phyloP scores from a whole-genome alignment of 2,113 vertebrate genomes.

The Nyctereutes procyonoides region DNA sequence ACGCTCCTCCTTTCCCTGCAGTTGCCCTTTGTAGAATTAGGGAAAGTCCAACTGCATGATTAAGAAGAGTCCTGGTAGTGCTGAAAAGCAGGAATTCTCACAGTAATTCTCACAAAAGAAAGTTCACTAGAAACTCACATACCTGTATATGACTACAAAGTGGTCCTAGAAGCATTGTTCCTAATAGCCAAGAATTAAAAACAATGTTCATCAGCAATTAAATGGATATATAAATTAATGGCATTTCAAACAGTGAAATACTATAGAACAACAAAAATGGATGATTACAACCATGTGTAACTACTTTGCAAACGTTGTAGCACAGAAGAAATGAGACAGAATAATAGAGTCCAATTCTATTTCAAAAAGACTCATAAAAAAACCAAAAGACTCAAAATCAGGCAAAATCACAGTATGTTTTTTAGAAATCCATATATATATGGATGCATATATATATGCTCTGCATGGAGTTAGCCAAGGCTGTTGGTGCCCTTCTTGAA shows the following conservation, averaged over 20 bases:
- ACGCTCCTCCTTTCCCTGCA: neutral
- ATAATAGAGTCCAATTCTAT: neutral
- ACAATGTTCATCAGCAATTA: neutral
- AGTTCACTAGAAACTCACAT: neutral
- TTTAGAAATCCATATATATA: slow-evolving; percentile 14
- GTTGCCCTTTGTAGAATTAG: neutral
- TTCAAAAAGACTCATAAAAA: neutral
- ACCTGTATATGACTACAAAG: neutral
- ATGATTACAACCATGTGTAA: neutral
- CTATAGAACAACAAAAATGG: neutral
- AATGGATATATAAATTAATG: neutral
- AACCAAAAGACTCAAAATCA: neutral
- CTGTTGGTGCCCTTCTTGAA: neutral
- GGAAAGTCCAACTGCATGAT: neutral
- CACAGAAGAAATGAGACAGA: neutral
- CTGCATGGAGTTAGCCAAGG: neutral
- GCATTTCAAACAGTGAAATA: neutral
- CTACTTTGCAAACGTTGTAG: neutral
- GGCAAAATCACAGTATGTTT: neutral
- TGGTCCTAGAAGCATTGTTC: neutral
- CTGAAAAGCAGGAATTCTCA: neutral
- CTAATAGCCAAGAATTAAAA: neutral
- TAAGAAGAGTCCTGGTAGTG: neutral
- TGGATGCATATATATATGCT: neutral
- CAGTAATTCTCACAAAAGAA: neutral